Evolutionary conservation across 2,888 invertebrate genomes (phyloP).

Genomic region (Norana najaformis): DNA sequence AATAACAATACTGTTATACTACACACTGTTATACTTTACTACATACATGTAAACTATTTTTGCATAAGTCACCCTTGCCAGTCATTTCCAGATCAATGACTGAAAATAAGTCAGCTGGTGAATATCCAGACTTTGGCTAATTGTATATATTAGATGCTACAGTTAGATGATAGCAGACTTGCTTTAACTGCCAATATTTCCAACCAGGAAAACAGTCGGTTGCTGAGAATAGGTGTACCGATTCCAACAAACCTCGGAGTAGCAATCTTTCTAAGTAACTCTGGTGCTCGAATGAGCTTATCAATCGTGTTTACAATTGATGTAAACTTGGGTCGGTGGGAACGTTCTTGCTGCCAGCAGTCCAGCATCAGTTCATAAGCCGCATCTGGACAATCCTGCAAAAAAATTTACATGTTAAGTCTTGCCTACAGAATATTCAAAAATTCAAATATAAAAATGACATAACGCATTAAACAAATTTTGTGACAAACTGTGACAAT

Average conservation of each 20-base stretch:
- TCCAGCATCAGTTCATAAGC: conserved; percentile 97
- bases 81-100: background rate
- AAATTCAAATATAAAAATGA: background rate
- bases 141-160: background rate
- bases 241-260: conserved; percentile 65
- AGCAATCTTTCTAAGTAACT: conserved; percentile 70
- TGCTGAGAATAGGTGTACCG: background rate
- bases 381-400: conserved; percentile 91
- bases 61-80: no score
- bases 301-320: conserved; percentile 92
- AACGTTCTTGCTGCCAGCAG: conserved; percentile 97
- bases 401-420: background rate
- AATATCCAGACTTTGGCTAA: background rate
- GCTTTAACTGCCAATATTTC: background rate
- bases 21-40: background rate
- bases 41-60: no score
- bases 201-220: background rate
- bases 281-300: conserved; percentile 88
- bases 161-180: background rate
- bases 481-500: conserved; percentile 3
- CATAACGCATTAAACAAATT: background rate
- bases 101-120: background rate
- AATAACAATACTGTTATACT: no score
- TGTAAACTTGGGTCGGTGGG: conserved; percentile 89
- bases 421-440: background rate